A percentile compares a stretch with the other conserved stretches of the same genome.
Conservation (phyloP, 2,888 invertebrate species). For the Mylabris sibirica region DNA sequence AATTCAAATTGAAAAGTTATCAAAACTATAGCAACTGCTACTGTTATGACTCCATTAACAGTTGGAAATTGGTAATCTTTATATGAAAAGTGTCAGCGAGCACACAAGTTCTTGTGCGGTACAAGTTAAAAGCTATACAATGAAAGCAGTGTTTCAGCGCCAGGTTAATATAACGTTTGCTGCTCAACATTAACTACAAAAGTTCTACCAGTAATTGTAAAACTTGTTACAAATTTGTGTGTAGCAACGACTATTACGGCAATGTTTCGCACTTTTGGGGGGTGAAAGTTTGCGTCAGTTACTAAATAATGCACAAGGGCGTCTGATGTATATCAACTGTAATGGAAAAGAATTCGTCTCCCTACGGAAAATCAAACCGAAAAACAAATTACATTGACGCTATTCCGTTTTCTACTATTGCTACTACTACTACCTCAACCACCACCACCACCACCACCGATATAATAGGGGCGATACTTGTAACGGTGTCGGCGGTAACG, state of each 20-base stretch:
- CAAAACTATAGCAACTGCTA: background rate
- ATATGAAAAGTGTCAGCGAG: background rate
- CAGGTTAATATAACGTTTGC: constrained; percentile 52
- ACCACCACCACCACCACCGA: constrained; percentile 21
- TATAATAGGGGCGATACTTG: constrained; percentile 29
- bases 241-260: constrained; percentile 54
- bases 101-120: background rate
- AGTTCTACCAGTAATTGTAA: constrained; percentile 58
- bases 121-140: constrained; percentile 42
- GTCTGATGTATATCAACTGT: constrained; percentile 57
- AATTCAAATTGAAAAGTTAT: background rate
- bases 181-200: constrained; percentile 57
- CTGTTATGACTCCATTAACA: background rate
- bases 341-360: constrained; percentile 54
- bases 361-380: constrained; percentile 53
- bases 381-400: constrained; percentile 43
- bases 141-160: constrained; percentile 45
- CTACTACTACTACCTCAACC: constrained; percentile 17
- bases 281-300: constrained; percentile 54
- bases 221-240: constrained; percentile 58
- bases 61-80: background rate
- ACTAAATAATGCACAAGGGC: constrained; percentile 57
- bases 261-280: constrained; percentile 57
- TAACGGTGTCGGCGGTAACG: constrained; percentile 17
- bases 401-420: background rate